A percentile compares a stretch with the other conserved stretches of the same genome.
Conservation (phyloP, 2,797 vertebrate genomes). For the Peromyscus nudipes region DNA sequence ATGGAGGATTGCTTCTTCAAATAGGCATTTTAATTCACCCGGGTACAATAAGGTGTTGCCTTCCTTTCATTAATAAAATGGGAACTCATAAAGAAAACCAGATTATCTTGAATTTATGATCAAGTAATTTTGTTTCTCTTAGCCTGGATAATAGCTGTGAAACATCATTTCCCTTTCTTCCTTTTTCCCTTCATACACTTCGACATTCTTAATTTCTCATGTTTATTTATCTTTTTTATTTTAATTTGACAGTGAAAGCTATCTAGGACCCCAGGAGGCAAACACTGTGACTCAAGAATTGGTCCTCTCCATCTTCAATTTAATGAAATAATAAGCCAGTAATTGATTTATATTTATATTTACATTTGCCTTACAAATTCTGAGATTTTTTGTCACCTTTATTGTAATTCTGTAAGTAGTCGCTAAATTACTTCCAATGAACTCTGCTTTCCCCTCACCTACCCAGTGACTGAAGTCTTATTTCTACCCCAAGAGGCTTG, state of each 20-base stretch:
- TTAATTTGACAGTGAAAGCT: constrained; percentile 91
- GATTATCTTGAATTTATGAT: constrained; percentile 92
- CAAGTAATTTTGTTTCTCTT: constrained; percentile 92
- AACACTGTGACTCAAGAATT: constrained; percentile 87
- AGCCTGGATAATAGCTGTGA: constrained; percentile 90
- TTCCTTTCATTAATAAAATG: constrained; percentile 92
- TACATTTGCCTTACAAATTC: constrained; percentile 86
- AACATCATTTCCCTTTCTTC: constrained; percentile 87
- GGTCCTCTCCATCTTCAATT: constrained; percentile 87
- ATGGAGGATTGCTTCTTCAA: constrained; percentile 91
- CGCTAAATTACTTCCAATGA: constrained; percentile 76
- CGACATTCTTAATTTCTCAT: constrained; percentile 91
- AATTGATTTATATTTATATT: constrained; percentile 91
- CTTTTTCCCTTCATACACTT: constrained; percentile 86
- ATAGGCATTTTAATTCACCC: constrained; percentile 91
- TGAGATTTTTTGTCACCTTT: constrained; percentile 82
- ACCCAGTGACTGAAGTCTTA: constrained; percentile 55
- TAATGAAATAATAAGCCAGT: constrained; percentile 91
- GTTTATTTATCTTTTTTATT: constrained; percentile 91
- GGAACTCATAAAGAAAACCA: constrained; percentile 93
- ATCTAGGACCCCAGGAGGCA: constrained; percentile 91
- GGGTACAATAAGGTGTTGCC: constrained; percentile 91
- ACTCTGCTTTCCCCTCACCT: constrained; percentile 30
- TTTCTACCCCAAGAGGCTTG: constrained; percentile 43
- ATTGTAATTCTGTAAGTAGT: constrained; percentile 77